Percentiles rank a stretch among this genome's conserved stretches.
Conservation (phyloP, 2,797 vertebrate genomes). For the Microchirus variegatus region DNA sequence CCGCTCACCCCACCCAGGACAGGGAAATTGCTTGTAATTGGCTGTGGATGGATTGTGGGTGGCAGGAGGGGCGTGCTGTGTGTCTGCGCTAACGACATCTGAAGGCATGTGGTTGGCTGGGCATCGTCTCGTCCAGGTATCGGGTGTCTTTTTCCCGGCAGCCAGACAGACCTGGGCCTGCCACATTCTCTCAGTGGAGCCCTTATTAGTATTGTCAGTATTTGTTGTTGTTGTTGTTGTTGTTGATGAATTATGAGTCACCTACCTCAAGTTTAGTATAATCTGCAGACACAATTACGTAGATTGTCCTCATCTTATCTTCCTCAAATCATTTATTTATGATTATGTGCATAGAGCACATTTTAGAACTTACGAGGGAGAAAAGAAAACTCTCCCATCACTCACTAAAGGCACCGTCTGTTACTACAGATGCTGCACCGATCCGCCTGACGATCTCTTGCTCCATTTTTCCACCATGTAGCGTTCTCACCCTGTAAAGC, state of each 20-base stretch:
- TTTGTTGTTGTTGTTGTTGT: too few species aligned
- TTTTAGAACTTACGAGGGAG: too few species aligned
- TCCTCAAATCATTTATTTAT: constrained; percentile 33
- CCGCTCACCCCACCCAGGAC: constrained; percentile 69
- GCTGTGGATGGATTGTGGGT: constrained; percentile 77
- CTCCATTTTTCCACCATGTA: too few species aligned
- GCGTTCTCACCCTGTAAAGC: too few species aligned
- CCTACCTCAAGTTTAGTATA: constrained; percentile 25
- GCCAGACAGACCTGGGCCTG: constrained; percentile 50
- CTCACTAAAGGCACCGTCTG: too few species aligned
- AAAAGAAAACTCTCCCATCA: too few species aligned
- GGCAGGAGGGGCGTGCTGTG: constrained; percentile 76
- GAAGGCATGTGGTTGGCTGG: constrained; percentile 73
- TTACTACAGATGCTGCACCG: too few species aligned
- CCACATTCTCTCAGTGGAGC: constrained; percentile 53
- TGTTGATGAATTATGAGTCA: constrained; percentile 20
- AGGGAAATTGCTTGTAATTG: constrained; percentile 80
- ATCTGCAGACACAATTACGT: constrained; percentile 36
- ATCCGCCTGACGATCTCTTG: too few species aligned
- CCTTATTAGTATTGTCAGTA: constrained; percentile 47
- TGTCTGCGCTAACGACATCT: constrained; percentile 77
- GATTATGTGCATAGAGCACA: too few species aligned
- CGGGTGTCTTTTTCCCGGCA: constrained; percentile 60
- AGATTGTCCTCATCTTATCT: constrained; percentile 67
- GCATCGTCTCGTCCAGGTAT: constrained; percentile 67